phyloP scores from a whole-genome alignment of 2,797 vertebrate species.

The Sebastes jordani region DNA sequence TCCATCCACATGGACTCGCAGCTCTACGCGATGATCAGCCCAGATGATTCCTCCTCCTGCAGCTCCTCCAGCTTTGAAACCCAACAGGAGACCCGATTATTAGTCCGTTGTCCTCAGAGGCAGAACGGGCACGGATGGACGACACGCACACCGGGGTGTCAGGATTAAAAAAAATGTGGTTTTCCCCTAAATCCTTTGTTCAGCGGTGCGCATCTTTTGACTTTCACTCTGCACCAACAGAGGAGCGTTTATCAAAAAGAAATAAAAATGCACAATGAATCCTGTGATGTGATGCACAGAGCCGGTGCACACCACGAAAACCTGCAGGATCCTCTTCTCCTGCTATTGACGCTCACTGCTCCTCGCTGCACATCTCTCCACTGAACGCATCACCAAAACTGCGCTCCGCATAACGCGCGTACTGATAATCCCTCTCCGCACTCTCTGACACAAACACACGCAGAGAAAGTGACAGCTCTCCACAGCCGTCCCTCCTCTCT shows the following conservation, averaged over 20 bases:
- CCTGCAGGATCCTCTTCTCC: slow-evolving; percentile 4
- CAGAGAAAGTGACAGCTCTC: slow-evolving; percentile 60
- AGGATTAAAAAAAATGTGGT: slow-evolving; percentile 14
- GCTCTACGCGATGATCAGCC: slow-evolving; percentile 31
- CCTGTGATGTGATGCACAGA: slow-evolving; percentile 8
- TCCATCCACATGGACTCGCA: slow-evolving; percentile 61
- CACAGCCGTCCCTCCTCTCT: slow-evolving; percentile 1
- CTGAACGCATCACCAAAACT: slow-evolving; percentile 66
- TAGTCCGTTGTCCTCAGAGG: slow-evolving; percentile 41
- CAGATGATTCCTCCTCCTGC: slow-evolving; percentile 55
- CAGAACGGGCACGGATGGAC: slow-evolving; percentile 27
- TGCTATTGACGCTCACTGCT: slow-evolving; percentile 48
- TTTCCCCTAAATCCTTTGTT: slow-evolving; percentile 71
- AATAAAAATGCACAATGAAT: slow-evolving; percentile 19
- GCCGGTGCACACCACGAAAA: not conserved
- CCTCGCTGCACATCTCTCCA: slow-evolving; percentile 50
- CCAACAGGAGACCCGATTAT: slow-evolving; percentile 16
- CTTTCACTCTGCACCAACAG: slow-evolving; percentile 29
- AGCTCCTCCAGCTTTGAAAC: slow-evolving; percentile 27
- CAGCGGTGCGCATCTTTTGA: slow-evolving; percentile 49
- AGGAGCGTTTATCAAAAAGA: slow-evolving; percentile 12
- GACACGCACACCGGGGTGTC: not conserved
- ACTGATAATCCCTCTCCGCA: slow-evolving; percentile 61
- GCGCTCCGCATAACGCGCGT: slow-evolving; percentile 67
- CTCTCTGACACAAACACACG: not conserved